phyloP scores from a whole-genome alignment of 1,140 invertebrate species.

The Zaprionus kolodkinae region DNA sequence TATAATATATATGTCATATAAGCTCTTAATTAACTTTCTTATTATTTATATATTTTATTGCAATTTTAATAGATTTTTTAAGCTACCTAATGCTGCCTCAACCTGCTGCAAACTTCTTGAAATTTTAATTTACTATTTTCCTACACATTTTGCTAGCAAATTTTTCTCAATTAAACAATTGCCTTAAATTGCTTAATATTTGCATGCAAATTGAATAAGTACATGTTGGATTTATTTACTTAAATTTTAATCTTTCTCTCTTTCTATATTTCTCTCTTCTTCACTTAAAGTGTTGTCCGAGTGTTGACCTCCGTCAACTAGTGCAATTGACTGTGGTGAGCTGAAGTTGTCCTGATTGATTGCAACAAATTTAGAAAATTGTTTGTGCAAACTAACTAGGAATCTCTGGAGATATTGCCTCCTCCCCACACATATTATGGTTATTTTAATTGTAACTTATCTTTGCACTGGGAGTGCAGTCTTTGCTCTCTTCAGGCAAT shows the following conservation, averaged over 20 bases:
- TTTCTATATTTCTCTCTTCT: not conserved
- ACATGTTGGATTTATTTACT: not conserved
- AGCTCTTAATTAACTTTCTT: not conserved
- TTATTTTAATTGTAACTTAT: constrained; percentile 41
- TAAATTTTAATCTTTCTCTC: not conserved
- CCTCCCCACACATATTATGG: constrained; percentile 1
- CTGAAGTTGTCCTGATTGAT: constrained; percentile 30
- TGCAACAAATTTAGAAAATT: constrained; percentile 33
- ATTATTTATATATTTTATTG: not conserved
- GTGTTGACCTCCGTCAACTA: not conserved
- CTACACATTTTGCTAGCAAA: not conserved
- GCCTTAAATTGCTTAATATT: not conserved
- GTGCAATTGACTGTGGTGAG: not conserved
- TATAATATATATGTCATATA: not conserved
- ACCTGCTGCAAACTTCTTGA: not conserved
- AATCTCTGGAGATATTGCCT: constrained; percentile 20
- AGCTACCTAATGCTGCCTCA: not conserved
- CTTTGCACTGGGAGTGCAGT: constrained; percentile 4
- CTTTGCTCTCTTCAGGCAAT: not conserved
- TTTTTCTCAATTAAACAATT: not conserved
- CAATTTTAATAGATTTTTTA: not conserved
- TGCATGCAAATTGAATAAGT: not conserved
- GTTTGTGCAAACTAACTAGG: constrained; percentile 11
- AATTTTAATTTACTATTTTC: not conserved
- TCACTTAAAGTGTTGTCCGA: not conserved